Conservation (phyloP, 2,797 vertebrate species). For the Aotus griseimembra region DNA sequence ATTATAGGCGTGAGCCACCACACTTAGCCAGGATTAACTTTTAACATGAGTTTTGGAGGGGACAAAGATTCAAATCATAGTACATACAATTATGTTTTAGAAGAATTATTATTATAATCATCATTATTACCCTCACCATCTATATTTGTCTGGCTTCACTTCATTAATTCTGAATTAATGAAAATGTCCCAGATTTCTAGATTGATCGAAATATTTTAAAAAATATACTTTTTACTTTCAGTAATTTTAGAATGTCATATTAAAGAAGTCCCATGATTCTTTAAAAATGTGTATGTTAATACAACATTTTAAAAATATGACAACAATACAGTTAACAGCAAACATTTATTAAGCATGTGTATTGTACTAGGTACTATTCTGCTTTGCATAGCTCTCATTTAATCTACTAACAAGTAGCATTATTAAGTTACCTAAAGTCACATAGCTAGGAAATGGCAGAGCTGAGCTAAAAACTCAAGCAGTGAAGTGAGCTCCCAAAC, state of each 20-base stretch:
- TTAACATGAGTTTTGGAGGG: not conserved
- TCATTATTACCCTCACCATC: not conserved
- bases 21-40: not conserved
- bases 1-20: too few species aligned
- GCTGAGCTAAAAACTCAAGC: not conserved
- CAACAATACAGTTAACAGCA: not conserved
- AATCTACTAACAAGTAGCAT: not conserved
- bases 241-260: not conserved
- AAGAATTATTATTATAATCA: not conserved
- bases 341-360: not conserved
- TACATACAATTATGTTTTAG: not conserved
- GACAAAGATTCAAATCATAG: not conserved
- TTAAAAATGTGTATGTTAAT: not conserved
- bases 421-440: not conserved
- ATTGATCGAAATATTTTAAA: not conserved
- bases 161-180: conserved; percentile 32
- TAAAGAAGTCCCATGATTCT: not conserved
- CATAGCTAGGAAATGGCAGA: not conserved
- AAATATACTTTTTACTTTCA: not conserved
- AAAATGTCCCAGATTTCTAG: not conserved
- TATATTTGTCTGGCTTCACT: not conserved
- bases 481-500: not conserved
- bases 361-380: not conserved
- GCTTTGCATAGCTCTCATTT: not conserved
- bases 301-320: not conserved